Base-by-base conservation (phyloP, 1,140 invertebrate genomes). In the Ephestia elutella region DNA sequence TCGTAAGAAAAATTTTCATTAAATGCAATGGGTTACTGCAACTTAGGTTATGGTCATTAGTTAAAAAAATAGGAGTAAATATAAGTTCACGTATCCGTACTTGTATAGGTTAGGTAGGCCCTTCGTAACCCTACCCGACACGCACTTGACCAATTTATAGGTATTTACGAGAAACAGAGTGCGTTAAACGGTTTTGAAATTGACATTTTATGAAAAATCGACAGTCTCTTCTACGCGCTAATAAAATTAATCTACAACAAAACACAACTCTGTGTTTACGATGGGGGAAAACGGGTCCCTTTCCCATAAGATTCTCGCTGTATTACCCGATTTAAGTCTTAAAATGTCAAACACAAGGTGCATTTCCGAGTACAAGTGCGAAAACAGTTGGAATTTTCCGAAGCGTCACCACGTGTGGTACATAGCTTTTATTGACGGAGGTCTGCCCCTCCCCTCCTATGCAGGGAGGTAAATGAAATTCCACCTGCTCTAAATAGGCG, bases 211-310 rank as follows among this genome's bases (percentile, higher is more conserved):
- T 25, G n/a, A n/a, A n/a, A n/a, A n/a, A 25, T 7, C 21, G 21
- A 25, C 21, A 25, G 21, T 60, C 65, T 9, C 50, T 49, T 61
- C 56, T 63, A 56, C 55, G 32, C 44, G 51, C 17, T 8, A 28
- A 8, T 63, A 25, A 1, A 25, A 54, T 53, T 77, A 57, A 63
- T 84, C 78, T 82, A 71, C 61, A 71, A 58, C 62, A 62, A 72
- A 80, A 84, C 73, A 79, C 70, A 71, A 70, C 65, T 68, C 77
- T 70, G 70, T 77, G 82, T 82, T 82, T 80, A 82, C 75, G 75
- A 75, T 75, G 73, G 80, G 80, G 83, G 75, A 82, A 79, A 84
- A 62, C 62, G 64, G 65, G 67, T 73, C 80, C 82, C 74, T 79
- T 73, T 69, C 75, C 66, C 60, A 71, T 73, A 76, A 81, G 68